A percentile compares a stretch with the other conserved stretches of the same genome.
phyloP scores from a whole-genome alignment of 2,797 vertebrate genomes.

The Sebastes umbrosus region DNA sequence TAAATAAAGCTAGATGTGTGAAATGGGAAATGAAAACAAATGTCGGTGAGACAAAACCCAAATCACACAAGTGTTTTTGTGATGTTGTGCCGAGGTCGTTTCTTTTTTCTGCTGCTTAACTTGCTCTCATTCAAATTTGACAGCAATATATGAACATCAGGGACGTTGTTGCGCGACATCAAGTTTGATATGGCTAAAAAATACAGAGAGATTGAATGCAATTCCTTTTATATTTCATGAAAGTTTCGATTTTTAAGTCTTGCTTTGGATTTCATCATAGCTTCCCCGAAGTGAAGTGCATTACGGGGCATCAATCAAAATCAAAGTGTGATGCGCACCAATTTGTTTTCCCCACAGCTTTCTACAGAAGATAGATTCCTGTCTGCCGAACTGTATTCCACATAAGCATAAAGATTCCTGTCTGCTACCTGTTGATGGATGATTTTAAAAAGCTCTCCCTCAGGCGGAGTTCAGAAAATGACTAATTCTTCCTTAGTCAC shows the following conservation, averaged over 20 bases:
- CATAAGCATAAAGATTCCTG: constrained; percentile 17
- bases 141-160: background rate
- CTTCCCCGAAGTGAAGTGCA: constrained; percentile 6
- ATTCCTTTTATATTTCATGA: constrained; percentile 13
- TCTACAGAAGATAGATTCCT: constrained; percentile 15
- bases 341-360: constrained; percentile 30
- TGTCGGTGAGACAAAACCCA: background rate
- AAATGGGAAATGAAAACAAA: constrained; percentile 38
- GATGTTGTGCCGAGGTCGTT: constrained; percentile 14
- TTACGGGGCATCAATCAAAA: constrained; percentile 40
- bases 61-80: constrained; percentile 8
- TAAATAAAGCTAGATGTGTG: constrained; percentile 6
- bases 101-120: background rate
- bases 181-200: background rate
- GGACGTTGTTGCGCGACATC: background rate
- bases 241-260: constrained; percentile 17
- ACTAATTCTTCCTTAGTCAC: constrained; percentile 49
- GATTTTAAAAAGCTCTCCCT: constrained; percentile 40
- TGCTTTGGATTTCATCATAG: constrained; percentile 42
- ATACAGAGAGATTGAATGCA: background rate
- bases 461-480: constrained; percentile 33
- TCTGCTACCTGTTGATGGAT: constrained; percentile 44
- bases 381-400: constrained; percentile 4
- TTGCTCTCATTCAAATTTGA: constrained; percentile 11
- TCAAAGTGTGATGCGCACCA: constrained; percentile 6